These are phyloP conservation scores for Branchipolynoe longqiensis DNA, from an alignment of 2,888 invertebrate genomes.

Conservation along the genomic window DNA sequence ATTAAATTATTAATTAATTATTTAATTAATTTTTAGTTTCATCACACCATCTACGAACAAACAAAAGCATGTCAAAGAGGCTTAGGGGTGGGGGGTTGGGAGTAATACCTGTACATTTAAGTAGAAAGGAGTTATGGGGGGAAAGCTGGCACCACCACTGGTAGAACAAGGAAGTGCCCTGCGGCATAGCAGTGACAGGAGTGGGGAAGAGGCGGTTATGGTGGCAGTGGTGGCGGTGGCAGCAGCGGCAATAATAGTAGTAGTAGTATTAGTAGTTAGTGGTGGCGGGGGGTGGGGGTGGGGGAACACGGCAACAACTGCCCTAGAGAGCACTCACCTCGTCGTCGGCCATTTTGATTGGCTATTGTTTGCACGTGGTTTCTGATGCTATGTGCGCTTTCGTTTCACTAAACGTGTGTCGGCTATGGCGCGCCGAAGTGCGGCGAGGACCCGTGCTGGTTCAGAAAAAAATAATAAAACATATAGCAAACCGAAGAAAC, in stretches of 20 bases:
- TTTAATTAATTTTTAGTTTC: too few relatives aligned
- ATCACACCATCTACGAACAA: too few relatives aligned
- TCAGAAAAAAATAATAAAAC: conserved; percentile 56
- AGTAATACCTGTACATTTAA: too few relatives aligned
- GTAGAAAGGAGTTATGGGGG: too few relatives aligned
- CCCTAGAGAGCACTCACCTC: conserved; percentile 49
- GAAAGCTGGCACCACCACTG: conserved; percentile 19
- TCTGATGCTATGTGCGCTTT: conserved; percentile 56
- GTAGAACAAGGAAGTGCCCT: too few relatives aligned
- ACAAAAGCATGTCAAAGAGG: too few relatives aligned
- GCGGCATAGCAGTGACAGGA: too few relatives aligned
- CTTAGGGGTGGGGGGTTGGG: too few relatives aligned
- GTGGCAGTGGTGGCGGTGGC: conserved; percentile 1
- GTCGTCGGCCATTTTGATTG: conserved; percentile 50
- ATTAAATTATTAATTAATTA: too few relatives aligned
- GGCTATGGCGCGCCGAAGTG: conserved; percentile 51
- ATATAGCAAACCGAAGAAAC: conserved; percentile 54
- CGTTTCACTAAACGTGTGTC: conserved; percentile 55
- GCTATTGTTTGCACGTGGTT: conserved; percentile 44
- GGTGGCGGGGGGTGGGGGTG: background rate
- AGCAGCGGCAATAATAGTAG: background rate
- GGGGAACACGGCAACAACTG: conserved; percentile 40
- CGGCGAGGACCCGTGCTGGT: conserved; percentile 50
- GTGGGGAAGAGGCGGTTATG: too few relatives aligned
- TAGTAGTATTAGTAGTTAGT: conserved; percentile 5